A percentile compares a stretch with the other conserved stretches of the same genome.
Conservation (phyloP, 2,797 vertebrate genomes). For the Premnoplex brunnescens region DNA sequence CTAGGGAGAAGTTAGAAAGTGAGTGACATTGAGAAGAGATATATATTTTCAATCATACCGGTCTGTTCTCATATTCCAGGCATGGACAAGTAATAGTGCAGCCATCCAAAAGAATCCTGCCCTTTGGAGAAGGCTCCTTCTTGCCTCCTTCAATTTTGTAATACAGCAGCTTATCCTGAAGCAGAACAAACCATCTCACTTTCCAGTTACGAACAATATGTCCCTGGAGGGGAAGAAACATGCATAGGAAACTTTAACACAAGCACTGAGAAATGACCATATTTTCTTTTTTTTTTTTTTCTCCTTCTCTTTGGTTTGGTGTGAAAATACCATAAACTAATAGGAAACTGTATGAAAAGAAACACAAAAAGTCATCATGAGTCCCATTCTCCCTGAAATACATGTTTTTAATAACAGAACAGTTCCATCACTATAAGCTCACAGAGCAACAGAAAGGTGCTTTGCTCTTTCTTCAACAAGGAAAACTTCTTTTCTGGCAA, state of each 20-base stretch:
- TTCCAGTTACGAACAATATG: constrained; percentile 96
- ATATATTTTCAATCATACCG: constrained; percentile 76
- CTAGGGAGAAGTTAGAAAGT: neutral
- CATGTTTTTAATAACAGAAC: neutral
- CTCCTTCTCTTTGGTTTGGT: neutral
- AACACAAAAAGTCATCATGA: neutral
- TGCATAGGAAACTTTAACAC: neutral
- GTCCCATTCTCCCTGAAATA: neutral
- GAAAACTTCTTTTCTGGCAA: neutral
- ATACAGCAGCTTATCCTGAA: constrained; percentile 87
- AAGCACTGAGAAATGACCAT: neutral
- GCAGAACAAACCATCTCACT: constrained; percentile 90
- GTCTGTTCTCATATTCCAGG: constrained; percentile 89
- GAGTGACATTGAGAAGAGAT: neutral
- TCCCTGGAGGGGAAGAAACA: constrained; percentile 77
- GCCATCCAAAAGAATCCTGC: constrained; percentile 84
- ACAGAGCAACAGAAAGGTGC: neutral
- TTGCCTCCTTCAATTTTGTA: constrained; percentile 89
- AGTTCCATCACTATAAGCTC: neutral
- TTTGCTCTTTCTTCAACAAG: neutral
- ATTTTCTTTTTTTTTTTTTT: neutral
- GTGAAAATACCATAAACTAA: neutral
- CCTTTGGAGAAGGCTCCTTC: constrained; percentile 85
- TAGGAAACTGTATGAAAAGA: neutral
- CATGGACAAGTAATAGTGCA: constrained; percentile 89